These are phyloP conservation scores for Hyperoplus immaculatus DNA, from an alignment of 2,797 vertebrate species.

Conservation along the genomic window DNA sequence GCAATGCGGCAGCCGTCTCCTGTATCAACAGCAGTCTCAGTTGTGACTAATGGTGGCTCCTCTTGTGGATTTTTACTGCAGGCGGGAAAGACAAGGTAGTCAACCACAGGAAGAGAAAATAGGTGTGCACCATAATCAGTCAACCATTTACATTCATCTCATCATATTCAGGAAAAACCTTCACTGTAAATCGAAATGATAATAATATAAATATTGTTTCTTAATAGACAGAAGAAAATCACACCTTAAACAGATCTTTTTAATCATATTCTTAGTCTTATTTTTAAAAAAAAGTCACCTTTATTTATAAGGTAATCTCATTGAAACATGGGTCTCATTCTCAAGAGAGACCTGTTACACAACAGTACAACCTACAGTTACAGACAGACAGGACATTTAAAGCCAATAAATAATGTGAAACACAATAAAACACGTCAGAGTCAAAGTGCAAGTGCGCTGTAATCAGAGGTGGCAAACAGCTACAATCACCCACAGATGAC, in stretches of 20 bases:
- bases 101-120: conserved; percentile 12
- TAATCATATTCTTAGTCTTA: neutral
- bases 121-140: conserved; percentile 4
- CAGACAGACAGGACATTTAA: too few species aligned
- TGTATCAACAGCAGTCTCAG: conserved; percentile 26
- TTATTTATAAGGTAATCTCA: too few species aligned
- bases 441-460: too few species aligned
- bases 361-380: too few species aligned
- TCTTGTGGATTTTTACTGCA: conserved; percentile 43
- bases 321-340: too few species aligned
- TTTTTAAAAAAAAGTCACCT: too few species aligned
- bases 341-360: too few species aligned
- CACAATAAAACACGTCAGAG: too few species aligned
- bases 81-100: conserved; percentile 22
- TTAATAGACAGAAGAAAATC: neutral
- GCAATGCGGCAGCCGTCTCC: conserved; percentile 26
- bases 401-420: too few species aligned
- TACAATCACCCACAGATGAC: too few species aligned
- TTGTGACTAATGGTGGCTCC: conserved; percentile 45
- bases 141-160: neutral
- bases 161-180: conserved; percentile 7
- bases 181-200: conserved; percentile 1
- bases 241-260: neutral
- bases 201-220: neutral
- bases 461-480: too few species aligned